Conservation (phyloP, 2,797 vertebrate species). For the Sebastes iracundus region DNA sequence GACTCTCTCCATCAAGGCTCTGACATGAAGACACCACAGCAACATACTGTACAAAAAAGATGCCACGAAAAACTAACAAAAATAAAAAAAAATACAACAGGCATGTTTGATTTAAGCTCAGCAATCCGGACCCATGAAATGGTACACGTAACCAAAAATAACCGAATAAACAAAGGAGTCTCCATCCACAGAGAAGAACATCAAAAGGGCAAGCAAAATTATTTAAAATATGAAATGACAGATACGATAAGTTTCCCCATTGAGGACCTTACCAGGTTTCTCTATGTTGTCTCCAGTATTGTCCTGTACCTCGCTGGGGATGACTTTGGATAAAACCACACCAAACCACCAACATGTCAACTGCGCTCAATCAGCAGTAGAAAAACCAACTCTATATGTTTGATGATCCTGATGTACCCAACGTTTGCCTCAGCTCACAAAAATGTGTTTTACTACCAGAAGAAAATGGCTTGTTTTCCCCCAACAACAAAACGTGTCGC, state of each 20-base stretch:
- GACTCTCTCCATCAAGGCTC: slow-evolving; percentile 60
- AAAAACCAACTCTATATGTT: slow-evolving; percentile 35
- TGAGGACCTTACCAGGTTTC: slow-evolving; percentile 83
- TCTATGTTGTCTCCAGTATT: slow-evolving; percentile 83
- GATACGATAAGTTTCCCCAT: slow-evolving; percentile 42
- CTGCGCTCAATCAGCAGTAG: slow-evolving; percentile 37
- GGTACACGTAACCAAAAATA: slow-evolving; percentile 38
- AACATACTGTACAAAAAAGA: slow-evolving; percentile 36
- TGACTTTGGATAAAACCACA: slow-evolving; percentile 87
- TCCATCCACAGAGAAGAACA: slow-evolving; percentile 35
- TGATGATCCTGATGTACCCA: slow-evolving; percentile 16
- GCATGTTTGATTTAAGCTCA: slow-evolving; percentile 34
- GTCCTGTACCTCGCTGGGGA: slow-evolving; percentile 86
- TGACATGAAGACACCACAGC: slow-evolving; percentile 47
- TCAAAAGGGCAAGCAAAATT: slow-evolving; percentile 60
- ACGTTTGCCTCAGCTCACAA: not conserved
- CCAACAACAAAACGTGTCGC: not conserved
- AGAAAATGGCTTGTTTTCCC: not conserved
- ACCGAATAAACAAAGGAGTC: slow-evolving; percentile 28
- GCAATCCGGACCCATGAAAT: slow-evolving; percentile 44
- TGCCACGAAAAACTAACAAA: slow-evolving; percentile 8
- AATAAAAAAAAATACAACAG: slow-evolving; percentile 8
- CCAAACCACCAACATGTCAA: slow-evolving; percentile 77
- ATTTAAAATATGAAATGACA: slow-evolving; percentile 62
- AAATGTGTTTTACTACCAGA: not conserved